phyloP scores from a whole-genome alignment of 2,113 vertebrate species.

The Phasianus colchicus region DNA sequence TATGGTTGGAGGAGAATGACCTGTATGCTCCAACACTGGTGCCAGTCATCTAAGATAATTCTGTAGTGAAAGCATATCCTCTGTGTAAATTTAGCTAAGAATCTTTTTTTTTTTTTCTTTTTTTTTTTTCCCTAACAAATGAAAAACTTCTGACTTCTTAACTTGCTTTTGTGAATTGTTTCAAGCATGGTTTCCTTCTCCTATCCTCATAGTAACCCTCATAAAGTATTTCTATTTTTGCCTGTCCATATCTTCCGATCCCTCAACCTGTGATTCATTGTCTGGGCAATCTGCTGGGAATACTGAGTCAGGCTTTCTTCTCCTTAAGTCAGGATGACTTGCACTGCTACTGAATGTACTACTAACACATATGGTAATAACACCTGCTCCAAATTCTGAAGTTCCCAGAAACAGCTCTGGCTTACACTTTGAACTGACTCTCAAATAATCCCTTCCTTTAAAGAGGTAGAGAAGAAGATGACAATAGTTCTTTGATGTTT shows the following conservation, averaged over 20 bases:
- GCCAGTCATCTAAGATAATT: background rate
- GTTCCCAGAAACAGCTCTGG: conserved; percentile 41
- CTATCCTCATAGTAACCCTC: background rate
- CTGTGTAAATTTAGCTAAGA: background rate
- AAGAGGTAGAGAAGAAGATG: conserved; percentile 30
- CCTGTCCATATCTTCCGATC: background rate
- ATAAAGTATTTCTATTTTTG: conserved; percentile 34
- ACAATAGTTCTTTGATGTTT: conserved; percentile 64
- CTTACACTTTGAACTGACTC: conserved; percentile 67
- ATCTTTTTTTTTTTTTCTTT: fast-evolving
- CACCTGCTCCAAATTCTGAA: conserved; percentile 67
- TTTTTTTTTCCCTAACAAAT: background rate
- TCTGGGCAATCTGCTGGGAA: conserved; percentile 44
- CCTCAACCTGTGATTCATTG: conserved; percentile 49
- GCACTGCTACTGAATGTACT: conserved; percentile 57
- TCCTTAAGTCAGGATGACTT: conserved; percentile 57
- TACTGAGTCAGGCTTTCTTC: conserved; percentile 61
- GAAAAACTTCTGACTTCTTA: background rate
- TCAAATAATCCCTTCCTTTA: conserved; percentile 64
- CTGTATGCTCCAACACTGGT: background rate
- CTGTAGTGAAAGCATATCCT: background rate
- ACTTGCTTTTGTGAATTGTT: background rate
- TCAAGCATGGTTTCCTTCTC: background rate
- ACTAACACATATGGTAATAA: conserved; percentile 60
- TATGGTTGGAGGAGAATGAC: background rate